A percentile compares a stretch with the other conserved stretches of the same genome.
These are phyloP conservation scores for Neodontobutis hainanensis DNA, from an alignment of 2,113 vertebrate species.

Conservation along the genomic window DNA sequence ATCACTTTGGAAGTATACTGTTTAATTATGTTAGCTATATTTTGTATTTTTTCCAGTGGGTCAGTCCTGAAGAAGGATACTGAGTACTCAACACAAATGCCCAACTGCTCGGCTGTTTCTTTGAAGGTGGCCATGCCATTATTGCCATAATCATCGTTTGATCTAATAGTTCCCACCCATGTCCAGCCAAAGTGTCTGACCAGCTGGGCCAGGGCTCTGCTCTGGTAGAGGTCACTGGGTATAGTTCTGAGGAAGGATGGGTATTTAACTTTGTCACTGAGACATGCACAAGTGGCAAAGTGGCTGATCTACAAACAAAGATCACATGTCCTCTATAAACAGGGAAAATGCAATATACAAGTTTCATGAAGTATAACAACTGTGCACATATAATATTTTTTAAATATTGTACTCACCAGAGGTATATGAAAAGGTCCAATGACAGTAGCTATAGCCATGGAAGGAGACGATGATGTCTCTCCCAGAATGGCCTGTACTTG, in stretches of 20 bases:
- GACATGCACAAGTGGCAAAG: constrained; percentile 74
- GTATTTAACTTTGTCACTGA: constrained; percentile 72
- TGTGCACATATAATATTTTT: too few species aligned
- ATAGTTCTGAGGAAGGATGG: constrained; percentile 70
- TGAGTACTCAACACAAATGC: constrained; percentile 68
- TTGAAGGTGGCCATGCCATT: constrained; percentile 69
- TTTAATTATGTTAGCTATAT: constrained; percentile 67
- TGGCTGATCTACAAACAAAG: constrained; percentile 66
- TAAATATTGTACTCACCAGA: neutral
- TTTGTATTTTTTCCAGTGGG: constrained; percentile 57
- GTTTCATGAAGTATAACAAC: neutral
- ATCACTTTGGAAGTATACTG: constrained; percentile 71
- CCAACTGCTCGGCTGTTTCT: constrained; percentile 57
- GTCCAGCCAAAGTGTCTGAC: constrained; percentile 73
- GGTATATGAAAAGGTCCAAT: constrained; percentile 53
- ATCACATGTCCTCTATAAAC: neutral
- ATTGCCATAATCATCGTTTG: constrained; percentile 74
- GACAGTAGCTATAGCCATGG: constrained; percentile 53
- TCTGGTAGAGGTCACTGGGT: constrained; percentile 75
- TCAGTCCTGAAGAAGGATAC: constrained; percentile 71
- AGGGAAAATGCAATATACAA: neutral
- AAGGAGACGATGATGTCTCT: constrained; percentile 58
- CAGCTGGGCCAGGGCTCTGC: constrained; percentile 66
- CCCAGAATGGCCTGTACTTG: constrained; percentile 72
- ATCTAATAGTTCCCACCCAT: constrained; percentile 70